Base-by-base conservation (phyloP, 2,888 invertebrate genomes). In the Chaitophorus viminalis region DNA sequence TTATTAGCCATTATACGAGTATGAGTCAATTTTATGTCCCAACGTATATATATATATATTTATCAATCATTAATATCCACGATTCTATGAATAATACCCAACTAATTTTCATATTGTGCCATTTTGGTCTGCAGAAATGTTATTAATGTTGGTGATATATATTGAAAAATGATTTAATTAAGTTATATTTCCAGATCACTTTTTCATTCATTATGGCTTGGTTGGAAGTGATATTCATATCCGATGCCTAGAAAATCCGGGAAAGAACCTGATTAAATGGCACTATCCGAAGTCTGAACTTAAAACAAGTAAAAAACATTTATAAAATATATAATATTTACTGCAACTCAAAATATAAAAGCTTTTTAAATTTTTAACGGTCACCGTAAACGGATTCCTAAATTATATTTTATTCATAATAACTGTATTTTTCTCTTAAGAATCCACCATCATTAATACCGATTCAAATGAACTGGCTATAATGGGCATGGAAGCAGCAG, bases 221-320 rank as follows among this genome's bases (percentile, higher is more conserved):
- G 65, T 76, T 11, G 84, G 84, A 9, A 68, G n/a, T 9, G 76
- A 84, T 6, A 18, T 46, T 4, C 31, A 36, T 46, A 25, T 84
- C 9, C 31, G 9, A 17, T 84, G 84, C 68, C 1, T 68, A 18
- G 14, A 31, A 14, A 36, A 75, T 6, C 60, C 83, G 21, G 39
- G 3, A 36, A 36, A 21, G 5, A 36, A 54, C 36, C 0, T 29
- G 31, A 76, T 76, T 11, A 65, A 84, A 76, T 84, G 84, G 84
- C 14, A 75, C 0, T 84, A 68, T 18, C 31, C 25, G 9, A 68
- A 46, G 1, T 1, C 3, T 17, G 65, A 84, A 46, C 11, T 25
- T 25, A 76, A 76, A 76, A 31, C 65, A 0, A 76, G 84, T 84
- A 76, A 84, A 31, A 5, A 60, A 25, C 21, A 21, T 60, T 25